Percentiles rank a stretch among this genome's conserved stretches.
phyloP scores from a whole-genome alignment of 2,888 invertebrate species.

The Diaphora mendica region DNA sequence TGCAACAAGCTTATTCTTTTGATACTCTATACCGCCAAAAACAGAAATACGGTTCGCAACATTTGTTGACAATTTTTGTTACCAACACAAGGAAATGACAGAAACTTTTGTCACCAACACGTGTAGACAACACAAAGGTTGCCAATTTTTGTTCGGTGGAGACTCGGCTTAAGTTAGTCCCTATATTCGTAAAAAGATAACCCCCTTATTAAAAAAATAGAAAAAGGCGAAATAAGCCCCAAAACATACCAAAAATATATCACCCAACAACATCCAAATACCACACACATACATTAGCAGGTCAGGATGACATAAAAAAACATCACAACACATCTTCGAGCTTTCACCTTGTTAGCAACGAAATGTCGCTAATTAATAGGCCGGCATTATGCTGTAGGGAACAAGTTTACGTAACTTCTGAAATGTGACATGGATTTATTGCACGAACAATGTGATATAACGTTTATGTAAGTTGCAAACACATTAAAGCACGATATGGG shows the following conservation, averaged over 20 bases:
- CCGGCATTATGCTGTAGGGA: conserved; percentile 40
- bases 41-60: too few relatives aligned
- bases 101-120: too few relatives aligned
- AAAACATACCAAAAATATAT: not conserved
- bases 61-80: too few relatives aligned
- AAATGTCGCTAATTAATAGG: conserved; percentile 66
- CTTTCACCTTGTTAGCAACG: conserved; percentile 57
- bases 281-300: conserved; percentile 24
- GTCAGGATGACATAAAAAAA: conserved; percentile 38
- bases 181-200: too few relatives aligned
- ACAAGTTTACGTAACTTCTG: conserved; percentile 17
- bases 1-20: too few relatives aligned
- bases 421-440: conserved; percentile 8
- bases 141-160: too few relatives aligned
- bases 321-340: conserved; percentile 20
- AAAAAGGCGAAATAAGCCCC: not conserved
- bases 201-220: too few relatives aligned
- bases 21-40: too few relatives aligned
- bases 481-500: not conserved
- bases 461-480: not conserved
- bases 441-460: not conserved
- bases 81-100: too few relatives aligned
- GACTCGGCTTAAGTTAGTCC: too few relatives aligned
- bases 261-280: not conserved
- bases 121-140: too few relatives aligned